Evolutionary conservation across 2,888 invertebrate species (phyloP).

Genomic region (Synanthedon myopaeformis): DNA sequence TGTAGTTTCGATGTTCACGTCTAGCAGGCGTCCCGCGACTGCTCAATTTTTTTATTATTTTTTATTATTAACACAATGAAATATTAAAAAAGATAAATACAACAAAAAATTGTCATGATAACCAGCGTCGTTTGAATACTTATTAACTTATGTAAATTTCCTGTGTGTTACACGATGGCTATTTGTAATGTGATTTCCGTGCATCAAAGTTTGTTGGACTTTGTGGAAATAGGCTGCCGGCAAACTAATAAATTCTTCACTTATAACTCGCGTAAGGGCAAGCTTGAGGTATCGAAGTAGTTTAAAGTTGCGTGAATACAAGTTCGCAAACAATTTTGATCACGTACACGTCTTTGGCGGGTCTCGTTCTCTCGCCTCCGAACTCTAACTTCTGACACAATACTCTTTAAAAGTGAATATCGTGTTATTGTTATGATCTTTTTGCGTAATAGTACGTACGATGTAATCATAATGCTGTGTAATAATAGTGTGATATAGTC

Average conservation of each 20-base stretch:
- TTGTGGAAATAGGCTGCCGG: neutral
- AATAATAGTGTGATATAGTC: too few relatives aligned
- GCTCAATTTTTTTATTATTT: too few relatives aligned
- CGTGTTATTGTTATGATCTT: neutral
- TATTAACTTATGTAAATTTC: too few relatives aligned
- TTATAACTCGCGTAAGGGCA: neutral
- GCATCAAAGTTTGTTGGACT: neutral
- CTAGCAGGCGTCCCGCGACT: too few relatives aligned
- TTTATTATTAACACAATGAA: too few relatives aligned
- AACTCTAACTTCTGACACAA: slow-evolving; percentile 1
- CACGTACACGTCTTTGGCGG: slow-evolving; percentile 3
- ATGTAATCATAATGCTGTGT: too few relatives aligned
- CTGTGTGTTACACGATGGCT: neutral
- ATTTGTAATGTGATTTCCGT: neutral
- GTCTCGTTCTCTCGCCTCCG: slow-evolving; percentile 1
- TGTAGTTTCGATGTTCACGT: too few relatives aligned
- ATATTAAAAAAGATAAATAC: too few relatives aligned
- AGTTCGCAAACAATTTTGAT: slow-evolving; percentile 8
- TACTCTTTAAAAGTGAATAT: neutral
- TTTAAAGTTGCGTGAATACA: slow-evolving; percentile 7
- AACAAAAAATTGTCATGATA: too few relatives aligned
- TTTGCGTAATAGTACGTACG: neutral
- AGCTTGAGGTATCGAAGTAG: slow-evolving; percentile 1
- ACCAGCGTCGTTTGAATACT: too few relatives aligned
- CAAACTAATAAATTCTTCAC: neutral